Base-by-base conservation (phyloP, 1,140 invertebrate species). In the Copidosoma floridanum region DNA sequence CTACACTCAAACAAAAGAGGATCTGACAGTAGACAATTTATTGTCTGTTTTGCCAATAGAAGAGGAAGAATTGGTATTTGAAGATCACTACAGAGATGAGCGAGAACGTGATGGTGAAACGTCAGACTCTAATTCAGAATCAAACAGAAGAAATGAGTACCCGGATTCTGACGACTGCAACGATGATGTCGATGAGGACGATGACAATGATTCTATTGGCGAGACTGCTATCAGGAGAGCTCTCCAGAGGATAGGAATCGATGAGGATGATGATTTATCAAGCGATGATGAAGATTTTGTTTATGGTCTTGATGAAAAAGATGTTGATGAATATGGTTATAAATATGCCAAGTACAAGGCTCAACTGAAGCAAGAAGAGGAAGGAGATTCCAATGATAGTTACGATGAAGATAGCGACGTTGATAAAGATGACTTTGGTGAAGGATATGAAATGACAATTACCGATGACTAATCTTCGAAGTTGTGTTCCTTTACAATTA, bases 321-420 rank as follows among this genome's bases (percentile, higher is more conserved):
- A 84, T 69, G 77, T 81, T 5, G 70, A 82, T 20, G 66, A 69
- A 38, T 82, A 81, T 70, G 84, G 84, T 4, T 74, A 79, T 55
- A 72, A 73, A 52, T 85, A 85, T 69, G 83, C 83, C n/a, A 80
- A 71, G 38, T 85, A 83, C 53, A 85, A 82, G 70, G 76, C 78
- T 6, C 77, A 67, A 55, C 53, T 76, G 48, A 71, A 74, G 24
- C 69, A 79, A 47, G 65, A 71, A 43, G 55, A 75, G 2, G 61
- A 67, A 16, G 66, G 51, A 67, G 10, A 57, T 54, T 50, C 43
- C 20, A 32, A 11, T 65, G 23, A 46, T 32, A 29, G 58, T 64
- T 57, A 41, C 38, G 50, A 58, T 35, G 48, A 56, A 24, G 60
- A 68, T 55, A 48, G 64, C 43, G 62, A 71, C 1, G 37, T 14